Evolutionary conservation across 1,140 invertebrate genomes (phyloP), one percentile per base, ranked within the genome.

Genomic region (Scaptomyza montana): DNA sequence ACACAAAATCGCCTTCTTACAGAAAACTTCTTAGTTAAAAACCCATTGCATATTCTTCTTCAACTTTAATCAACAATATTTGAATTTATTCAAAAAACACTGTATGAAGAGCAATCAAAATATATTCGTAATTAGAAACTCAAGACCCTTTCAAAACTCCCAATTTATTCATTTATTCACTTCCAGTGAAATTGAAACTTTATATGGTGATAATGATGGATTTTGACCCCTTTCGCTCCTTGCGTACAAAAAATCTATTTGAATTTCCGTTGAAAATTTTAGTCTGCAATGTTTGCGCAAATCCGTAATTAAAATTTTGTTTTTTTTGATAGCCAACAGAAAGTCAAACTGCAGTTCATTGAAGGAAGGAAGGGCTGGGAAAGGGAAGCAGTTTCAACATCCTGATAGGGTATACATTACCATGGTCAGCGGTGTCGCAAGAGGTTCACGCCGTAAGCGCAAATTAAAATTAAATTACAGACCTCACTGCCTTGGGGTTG

Each of bases 381-480:
- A 12, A 9, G 39, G 8, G 4, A 9, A 9, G 47, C 12, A 5
- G 46, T 9, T 12, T 7, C 7, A 33, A 33, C 5, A 33, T 28
- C 51, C n/a, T 36, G 16, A 74, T 49, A 60, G 46, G 68, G 72
- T 86, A 71, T 85, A 63, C 74, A 77, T 81, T 86, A 78, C 74
- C 72, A 12, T 43, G 77, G 45, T 47, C 64, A 69, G 70, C 59
- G 74, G 74, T 77, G 74, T 77, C 70, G 74, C 74, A 47, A 33
- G 67, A 33, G 70, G 63, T 78, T 81, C 77, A 85, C 81, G 67
- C 70, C 64, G 63, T 51, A 60, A 50, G 62, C 78, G 67, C 82
- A 86, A 81, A 84, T 84, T 80, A 79, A 77, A 84, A 74, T 47
- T 56, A 74, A 87, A 87, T 85, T 85, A 85, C 65, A 85, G 60